Base-by-base conservation (phyloP, 2,888 invertebrate species). In the Nycteola revayana region DNA sequence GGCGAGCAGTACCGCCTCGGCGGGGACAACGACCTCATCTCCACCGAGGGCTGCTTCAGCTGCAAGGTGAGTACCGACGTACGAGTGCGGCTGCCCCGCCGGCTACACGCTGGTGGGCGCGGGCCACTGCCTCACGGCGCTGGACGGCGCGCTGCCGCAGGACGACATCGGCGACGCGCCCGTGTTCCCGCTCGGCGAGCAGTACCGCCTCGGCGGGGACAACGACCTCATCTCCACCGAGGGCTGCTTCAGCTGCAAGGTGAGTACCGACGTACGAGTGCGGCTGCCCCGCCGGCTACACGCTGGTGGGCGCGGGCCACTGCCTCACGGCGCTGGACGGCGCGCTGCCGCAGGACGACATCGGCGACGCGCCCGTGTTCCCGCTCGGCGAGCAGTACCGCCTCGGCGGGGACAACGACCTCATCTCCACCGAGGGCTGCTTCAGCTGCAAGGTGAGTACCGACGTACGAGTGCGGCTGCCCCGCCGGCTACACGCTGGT, bases 211-310 rank as follows among this genome's bases (percentile, higher is more conserved):
- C 25, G 87, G 88, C 6, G 78, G 77, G 1, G 91, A 91, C 32
- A 92, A 93, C 46, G 94, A 94, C 47, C 90, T 95, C 31, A 94
- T 96, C 29, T 93, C 94, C 3, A 95, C 95, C 0, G 96, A 96
- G 78, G 96, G 95, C 1, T 96, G 96, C 83, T 96, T 96, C 86
- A 93, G 95, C 10, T 96, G n/a, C n/a, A n/a, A n/a, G n/a, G n/a
- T n/a, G n/a, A n/a, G n/a, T n/a, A n/a, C n/a, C 83, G 6, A 90
- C 93, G 23, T 94, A 93, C 76, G 88, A 91, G 33, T 96, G 96
- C 75, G 94, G 94, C 23, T 96, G 96, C 73, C 96, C 96, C 0
- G 90, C 91, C 30, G 96, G 96, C 27, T 96, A 95, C 81, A 93
- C 93, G 72, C 90, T 94, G 36, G 94, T 96, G 48, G 95, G 95